Percentiles rank a stretch among this genome's conserved stretches.
Conservation (phyloP, 2,888 invertebrate genomes). For the Cheilosia grossa region DNA sequence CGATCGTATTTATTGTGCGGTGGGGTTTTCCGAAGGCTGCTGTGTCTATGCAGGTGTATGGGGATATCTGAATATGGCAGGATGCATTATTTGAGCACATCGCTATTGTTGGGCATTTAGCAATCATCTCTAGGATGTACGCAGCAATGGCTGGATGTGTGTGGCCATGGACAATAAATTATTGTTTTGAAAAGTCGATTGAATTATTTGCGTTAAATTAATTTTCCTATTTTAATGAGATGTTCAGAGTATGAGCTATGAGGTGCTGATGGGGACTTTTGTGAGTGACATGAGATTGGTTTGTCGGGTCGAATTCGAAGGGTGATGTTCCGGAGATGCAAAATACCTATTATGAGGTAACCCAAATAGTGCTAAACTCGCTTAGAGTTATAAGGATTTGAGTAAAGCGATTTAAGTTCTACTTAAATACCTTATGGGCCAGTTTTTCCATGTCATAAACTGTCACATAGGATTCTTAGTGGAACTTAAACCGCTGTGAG, state of each 20-base stretch:
- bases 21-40: neutral
- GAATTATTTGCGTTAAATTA: slow-evolving; percentile 79
- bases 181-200: slow-evolving; percentile 78
- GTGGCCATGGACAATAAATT: slow-evolving; percentile 75
- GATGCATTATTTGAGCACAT: slow-evolving; percentile 37
- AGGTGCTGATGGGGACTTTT: neutral
- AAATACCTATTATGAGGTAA: no score
- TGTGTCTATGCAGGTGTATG: slow-evolving; percentile 4
- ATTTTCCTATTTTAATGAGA: slow-evolving; percentile 77
- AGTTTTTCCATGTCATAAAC: no score
- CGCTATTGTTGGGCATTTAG: slow-evolving; percentile 39
- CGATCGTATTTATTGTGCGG: neutral
- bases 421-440: no score
- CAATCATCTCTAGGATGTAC: slow-evolving; percentile 33
- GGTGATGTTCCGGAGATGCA: no score
- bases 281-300: no score
- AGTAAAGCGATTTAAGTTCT: no score
- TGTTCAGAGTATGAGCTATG: slow-evolving; percentile 7
- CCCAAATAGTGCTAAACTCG: no score
- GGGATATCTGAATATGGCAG: slow-evolving; percentile 53
- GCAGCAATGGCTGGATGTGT: slow-evolving; percentile 10
- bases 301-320: no score
- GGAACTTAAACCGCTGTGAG: no score
- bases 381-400: no score
- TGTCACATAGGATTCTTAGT: no score